Base-by-base conservation (phyloP, 1,140 invertebrate species). In the Ceratosolen fusciceps region DNA sequence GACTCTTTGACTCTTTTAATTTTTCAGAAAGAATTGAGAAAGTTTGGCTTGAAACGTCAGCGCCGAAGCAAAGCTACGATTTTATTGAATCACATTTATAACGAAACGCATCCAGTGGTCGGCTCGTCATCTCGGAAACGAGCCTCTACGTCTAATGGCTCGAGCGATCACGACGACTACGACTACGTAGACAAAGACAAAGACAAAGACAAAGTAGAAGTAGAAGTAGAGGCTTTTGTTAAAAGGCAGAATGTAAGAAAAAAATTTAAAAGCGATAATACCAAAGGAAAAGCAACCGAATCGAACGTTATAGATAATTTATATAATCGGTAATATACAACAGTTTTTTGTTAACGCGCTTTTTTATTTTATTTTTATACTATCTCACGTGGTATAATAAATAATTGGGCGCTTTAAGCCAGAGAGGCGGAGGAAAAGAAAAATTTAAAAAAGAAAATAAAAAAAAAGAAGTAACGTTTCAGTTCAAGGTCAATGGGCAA, bases 51-150 rank as follows among this genome's bases (percentile, higher is more conserved):
- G 10, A 91, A 91, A 65, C 81, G 84, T 26, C 84, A 90, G 31
- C 88, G 84, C 39, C 86, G 90, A 26, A 81, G 84, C 7, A 89
- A 88, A 80, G 90, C 91, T 21, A 87, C 89, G 47, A 83, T 87
- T 81, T 76, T 92, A 37, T 86, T 92, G 56, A 84, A 84, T 39
- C 87, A 91, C 68, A 90, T 92, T 81, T 91, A 91, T 80, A 85
- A 91, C 8, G 86, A 91, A 81, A 85, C 88, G 24, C 90, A 91
- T 83, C 88, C 87, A 26, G 60, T 82, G 12, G 82, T 84, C 16
- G 34, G 74, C 34, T 29, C n/a, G n/a, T n/a, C 34, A 58, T 43
- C 73, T 52, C 49, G 74, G 77, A 70, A 77, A 67, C 81, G 43
- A 81, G 37, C 56, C 71, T 67, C 70, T 47, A 68, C 39, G 5